Conservation (phyloP, 2,113 vertebrate genomes). For the Macquaria ambigua region DNA sequence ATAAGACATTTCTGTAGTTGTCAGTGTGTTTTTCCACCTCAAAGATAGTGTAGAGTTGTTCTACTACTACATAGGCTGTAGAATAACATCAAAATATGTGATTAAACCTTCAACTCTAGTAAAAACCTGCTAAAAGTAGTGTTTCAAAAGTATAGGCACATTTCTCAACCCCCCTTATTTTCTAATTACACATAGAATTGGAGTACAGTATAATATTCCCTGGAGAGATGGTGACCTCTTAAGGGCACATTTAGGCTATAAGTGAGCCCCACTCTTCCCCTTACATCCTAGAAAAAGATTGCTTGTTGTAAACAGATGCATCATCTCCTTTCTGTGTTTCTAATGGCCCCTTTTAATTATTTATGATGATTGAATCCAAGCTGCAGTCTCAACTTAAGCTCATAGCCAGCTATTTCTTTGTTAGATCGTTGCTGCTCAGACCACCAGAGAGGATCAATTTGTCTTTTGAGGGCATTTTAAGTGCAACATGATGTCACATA, state of each 20-base stretch:
- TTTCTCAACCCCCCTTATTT: background rate
- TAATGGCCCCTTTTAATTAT: conserved; percentile 53
- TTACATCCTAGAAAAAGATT: conserved; percentile 11
- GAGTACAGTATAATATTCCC: background rate
- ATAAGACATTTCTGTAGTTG: no score
- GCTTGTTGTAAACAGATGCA: conserved; percentile 18
- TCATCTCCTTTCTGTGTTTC: conserved; percentile 21
- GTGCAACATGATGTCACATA: conserved; percentile 33
- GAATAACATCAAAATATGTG: background rate
- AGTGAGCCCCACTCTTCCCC: background rate
- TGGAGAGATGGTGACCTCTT: background rate
- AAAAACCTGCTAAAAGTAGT: background rate
- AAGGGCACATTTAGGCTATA: conserved; percentile 3
- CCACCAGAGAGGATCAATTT: conserved; percentile 12
- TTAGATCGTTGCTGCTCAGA: conserved; percentile 5
- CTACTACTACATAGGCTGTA: no score
- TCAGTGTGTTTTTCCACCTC: no score
- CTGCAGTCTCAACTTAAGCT: conserved; percentile 20
- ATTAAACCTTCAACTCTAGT: background rate
- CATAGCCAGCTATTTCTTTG: conserved; percentile 2
- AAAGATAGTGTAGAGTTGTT: no score
- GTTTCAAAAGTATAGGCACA: background rate
- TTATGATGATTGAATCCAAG: conserved; percentile 36
- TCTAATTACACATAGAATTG: background rate
- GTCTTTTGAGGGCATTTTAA: conserved; percentile 22